These are phyloP conservation scores for Odobenus rosmarus DNA, from an alignment of 2,113 vertebrate genomes.

Conservation along the genomic window DNA sequence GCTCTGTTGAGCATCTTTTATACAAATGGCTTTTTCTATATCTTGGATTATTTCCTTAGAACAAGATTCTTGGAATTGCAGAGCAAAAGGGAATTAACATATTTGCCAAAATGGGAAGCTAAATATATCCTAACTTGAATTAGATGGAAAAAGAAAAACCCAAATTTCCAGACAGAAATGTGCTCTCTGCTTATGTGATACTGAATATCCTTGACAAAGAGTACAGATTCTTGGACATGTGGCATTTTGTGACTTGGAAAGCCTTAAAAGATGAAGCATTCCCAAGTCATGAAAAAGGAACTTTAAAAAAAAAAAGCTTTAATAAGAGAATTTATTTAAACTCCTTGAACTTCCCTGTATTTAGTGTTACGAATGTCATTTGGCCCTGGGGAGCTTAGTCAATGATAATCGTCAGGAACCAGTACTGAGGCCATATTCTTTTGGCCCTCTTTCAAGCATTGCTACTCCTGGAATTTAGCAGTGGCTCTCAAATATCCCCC, in stretches of 20 bases:
- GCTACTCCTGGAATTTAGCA: conserved; percentile 30
- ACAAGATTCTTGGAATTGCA: conserved; percentile 41
- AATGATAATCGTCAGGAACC: not conserved
- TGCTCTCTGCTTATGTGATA: conserved; percentile 37
- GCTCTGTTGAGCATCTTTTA: conserved; percentile 27
- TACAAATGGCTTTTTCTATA: conserved; percentile 39
- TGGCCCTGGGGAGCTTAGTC: not conserved
- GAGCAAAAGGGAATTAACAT: conserved; percentile 28
- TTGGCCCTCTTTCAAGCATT: conserved; percentile 5
- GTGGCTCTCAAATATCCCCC: not conserved
- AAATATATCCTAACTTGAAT: conserved; percentile 60
- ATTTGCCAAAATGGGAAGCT: conserved; percentile 58
- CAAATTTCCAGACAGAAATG: conserved; percentile 45
- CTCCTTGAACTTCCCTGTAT: not conserved
- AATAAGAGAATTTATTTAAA: conserved; percentile 18
- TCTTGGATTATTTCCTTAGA: conserved; percentile 57
- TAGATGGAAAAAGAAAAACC: conserved; percentile 56
- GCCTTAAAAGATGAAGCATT: conserved; percentile 41
- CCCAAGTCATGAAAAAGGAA: conserved; percentile 17
- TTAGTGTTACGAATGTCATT: not conserved
- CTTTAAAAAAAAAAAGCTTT: not conserved
- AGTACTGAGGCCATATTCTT: not conserved
- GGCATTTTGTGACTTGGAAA: conserved; percentile 45
- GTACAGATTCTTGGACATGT: conserved; percentile 50
- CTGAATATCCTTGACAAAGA: conserved; percentile 17